Evolutionary conservation across 2,113 vertebrate genomes (phyloP), one percentile per base, ranked within the genome.

Genomic region (Amazona guildingii): DNA sequence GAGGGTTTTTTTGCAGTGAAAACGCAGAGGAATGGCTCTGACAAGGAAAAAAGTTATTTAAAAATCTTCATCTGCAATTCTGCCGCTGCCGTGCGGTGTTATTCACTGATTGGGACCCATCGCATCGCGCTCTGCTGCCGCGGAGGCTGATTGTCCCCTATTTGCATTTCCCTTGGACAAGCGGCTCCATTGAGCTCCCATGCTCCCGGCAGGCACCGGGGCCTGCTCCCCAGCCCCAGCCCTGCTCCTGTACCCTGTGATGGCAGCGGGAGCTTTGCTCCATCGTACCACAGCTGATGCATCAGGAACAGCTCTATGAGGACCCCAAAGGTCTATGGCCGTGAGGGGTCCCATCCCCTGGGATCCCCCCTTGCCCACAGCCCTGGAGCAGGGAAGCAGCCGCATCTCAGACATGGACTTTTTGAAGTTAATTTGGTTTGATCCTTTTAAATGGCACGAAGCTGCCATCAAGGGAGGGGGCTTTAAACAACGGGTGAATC

Each of bases 31-130:
- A 88, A 35, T 17, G 41, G 48, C 24, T 88, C 44, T 19, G 33
- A n/a, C 7, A 12, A 46, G 28, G 9, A 3, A 1, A 12, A 44
- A 76, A 31, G 13, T 17, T 59, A 18, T 74, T 74, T 82, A 75
- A 85, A 92, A 90, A 54, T 0, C 0, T 93, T 95, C 88, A 92
- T 86, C 88, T 90, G 91, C 95, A 96, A 92, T 92, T 73, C 61
- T 69, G 29, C 41, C 61, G 14, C 82, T 61, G 90, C 92, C 21
- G 18, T 68, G 90, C 82, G 90, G 85, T 86, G 90, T 73, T 87
- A 85, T 96, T 94, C 95, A 69, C 94, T 97, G 96, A 95, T 96
- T 96, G 87, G 94, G 83, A 93, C 96, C 93, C 94, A 91, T 96
- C 88, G 94, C 66, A 24, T 87, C 20, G 52, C 28, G 7, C 95